These are phyloP conservation scores for Eulemur albifrons DNA, from an alignment of 2,797 vertebrate species.

Conservation along the genomic window DNA sequence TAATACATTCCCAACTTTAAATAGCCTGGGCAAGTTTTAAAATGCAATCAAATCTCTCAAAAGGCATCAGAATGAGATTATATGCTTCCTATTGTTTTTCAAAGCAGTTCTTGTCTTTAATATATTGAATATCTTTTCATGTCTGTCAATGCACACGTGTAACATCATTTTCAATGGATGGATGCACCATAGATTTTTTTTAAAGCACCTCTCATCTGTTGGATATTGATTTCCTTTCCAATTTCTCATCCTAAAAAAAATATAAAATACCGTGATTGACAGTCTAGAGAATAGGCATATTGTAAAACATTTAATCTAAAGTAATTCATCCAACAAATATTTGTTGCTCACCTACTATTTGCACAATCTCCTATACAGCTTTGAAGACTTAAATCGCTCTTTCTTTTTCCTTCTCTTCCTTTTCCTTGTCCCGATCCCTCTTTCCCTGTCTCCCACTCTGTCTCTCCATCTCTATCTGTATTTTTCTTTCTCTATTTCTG, in stretches of 20 bases:
- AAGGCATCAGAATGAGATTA: not conserved
- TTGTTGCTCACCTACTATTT: not conserved
- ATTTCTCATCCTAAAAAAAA: not conserved
- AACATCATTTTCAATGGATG: not conserved
- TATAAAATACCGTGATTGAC: not conserved
- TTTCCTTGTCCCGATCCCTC: fast-evolving
- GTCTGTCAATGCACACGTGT: not conserved
- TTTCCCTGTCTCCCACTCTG: not conserved
- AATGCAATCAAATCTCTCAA: not conserved
- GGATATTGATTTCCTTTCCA: not conserved
- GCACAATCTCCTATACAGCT: not conserved
- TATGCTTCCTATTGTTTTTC: not conserved
- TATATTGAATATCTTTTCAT: not conserved
- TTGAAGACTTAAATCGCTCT: not conserved
- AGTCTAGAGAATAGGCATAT: not conserved
- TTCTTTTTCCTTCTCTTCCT: not conserved
- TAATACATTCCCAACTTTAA: not conserved
- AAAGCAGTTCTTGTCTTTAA: not conserved
- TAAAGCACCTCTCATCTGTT: not conserved
- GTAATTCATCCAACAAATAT: not conserved
- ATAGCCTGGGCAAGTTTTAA: not conserved
- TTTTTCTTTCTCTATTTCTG: not conserved
- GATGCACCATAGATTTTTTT: not conserved
- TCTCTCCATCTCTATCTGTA: not conserved
- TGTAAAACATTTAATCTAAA: not conserved